These are phyloP conservation scores for Montipora efflorescens DNA, from an alignment of 64 coral and sea anemone species.

Conservation along the genomic window DNA sequence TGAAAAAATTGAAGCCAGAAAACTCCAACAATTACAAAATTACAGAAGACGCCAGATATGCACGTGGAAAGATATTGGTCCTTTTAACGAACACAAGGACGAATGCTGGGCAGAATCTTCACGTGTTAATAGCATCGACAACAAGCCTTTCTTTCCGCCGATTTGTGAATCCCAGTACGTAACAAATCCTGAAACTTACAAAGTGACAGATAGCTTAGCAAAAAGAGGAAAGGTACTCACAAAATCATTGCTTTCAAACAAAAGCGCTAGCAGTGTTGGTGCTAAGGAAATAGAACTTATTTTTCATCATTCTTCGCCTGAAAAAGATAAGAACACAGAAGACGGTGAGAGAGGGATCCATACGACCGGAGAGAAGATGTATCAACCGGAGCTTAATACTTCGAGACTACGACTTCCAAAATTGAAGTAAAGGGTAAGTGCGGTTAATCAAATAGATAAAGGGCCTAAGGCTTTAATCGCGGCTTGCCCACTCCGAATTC, in stretches of 20 bases:
- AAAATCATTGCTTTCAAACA: neutral
- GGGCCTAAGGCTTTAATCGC: too few species aligned
- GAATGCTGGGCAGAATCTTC: neutral
- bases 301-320: neutral
- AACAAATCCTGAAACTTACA: neutral
- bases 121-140: neutral
- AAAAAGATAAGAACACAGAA: neutral
- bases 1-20: conserved; percentile 70
- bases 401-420: conserved; percentile 14
- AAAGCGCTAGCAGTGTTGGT: neutral
- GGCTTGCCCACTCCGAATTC: too few species aligned
- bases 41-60: conserved; percentile 54
- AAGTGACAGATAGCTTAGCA: neutral
- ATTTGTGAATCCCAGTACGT: conserved; percentile 41
- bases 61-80: conserved; percentile 39
- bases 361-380: neutral
- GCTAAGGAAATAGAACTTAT: neutral
- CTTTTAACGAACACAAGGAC: conserved; percentile 40
- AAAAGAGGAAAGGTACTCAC: neutral
- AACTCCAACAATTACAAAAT: conserved; percentile 65
- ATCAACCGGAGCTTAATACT: neutral
- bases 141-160: conserved; percentile 63
- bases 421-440: neutral
- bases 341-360: too few species aligned
- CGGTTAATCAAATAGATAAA: too few species aligned